phyloP scores from a whole-genome alignment of 2,888 invertebrate genomes.

The Ormyrus labotus region DNA sequence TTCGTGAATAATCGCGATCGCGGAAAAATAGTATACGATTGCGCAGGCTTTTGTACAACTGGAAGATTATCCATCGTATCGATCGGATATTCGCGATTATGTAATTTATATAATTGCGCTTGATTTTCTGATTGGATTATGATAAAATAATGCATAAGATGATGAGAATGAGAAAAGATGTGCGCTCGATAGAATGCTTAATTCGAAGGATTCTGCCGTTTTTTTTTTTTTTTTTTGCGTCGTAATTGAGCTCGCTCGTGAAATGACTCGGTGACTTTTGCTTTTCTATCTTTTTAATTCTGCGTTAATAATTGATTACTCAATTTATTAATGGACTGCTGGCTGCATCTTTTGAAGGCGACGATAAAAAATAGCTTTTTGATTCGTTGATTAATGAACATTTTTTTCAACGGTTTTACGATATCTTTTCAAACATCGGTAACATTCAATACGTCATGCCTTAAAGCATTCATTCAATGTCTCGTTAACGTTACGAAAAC shows the following conservation, averaged over 20 bases:
- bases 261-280: conserved; percentile 25
- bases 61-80: no score
- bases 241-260: not conserved
- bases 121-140: no score
- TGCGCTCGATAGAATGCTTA: not conserved
- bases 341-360: not conserved
- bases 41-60: no score
- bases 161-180: conserved; percentile 14
- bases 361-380: not conserved
- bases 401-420: no score
- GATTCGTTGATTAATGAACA: conserved; percentile 3
- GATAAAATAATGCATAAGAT: not conserved
- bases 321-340: conserved; percentile 14
- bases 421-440: no score
- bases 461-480: no score
- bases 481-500: no score
- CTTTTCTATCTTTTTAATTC: conserved; percentile 20
- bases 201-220: not conserved
- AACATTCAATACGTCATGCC: no score
- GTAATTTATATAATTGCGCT: no score
- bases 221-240: not conserved
- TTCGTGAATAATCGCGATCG: no score
- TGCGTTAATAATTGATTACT: conserved; percentile 16
- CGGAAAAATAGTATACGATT: no score
- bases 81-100: no score